Conservation (phyloP, 2,797 vertebrate species). For the Acanthurus tractus region DNA sequence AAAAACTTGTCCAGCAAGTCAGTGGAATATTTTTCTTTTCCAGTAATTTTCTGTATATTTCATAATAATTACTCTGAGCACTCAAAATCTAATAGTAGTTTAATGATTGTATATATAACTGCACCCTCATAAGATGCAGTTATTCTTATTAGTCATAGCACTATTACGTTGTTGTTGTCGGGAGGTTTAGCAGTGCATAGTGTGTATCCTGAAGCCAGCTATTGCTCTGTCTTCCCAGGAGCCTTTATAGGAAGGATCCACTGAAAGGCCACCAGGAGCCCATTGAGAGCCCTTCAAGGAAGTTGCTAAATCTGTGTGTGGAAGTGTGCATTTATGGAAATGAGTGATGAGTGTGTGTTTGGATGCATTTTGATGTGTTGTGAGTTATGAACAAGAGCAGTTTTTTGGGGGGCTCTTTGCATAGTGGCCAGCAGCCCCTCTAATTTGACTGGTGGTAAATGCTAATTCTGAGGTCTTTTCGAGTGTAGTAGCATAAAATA, state of each 20-base stretch:
- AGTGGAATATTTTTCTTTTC: background rate
- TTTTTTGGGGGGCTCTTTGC: no score
- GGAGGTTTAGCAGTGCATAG: slow-evolving; percentile 12
- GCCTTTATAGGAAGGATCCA: slow-evolving; percentile 31
- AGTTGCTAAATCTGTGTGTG: slow-evolving; percentile 25
- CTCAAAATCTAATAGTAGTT: background rate
- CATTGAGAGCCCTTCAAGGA: slow-evolving; percentile 58
- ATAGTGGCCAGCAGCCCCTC: no score
- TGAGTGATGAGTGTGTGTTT: slow-evolving; percentile 19
- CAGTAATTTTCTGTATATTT: background rate
- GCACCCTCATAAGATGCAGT: background rate
- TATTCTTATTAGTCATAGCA: background rate
- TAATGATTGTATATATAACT: background rate
- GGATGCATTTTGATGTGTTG: slow-evolving; percentile 14
- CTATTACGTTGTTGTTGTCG: background rate
- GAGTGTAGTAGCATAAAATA: no score
- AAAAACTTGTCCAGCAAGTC: background rate
- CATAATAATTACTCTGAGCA: background rate
- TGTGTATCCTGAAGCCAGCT: slow-evolving; percentile 50
- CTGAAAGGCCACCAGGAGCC: slow-evolving; percentile 64
- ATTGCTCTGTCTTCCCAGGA: slow-evolving; percentile 43
- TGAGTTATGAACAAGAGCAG: slow-evolving; percentile 19
- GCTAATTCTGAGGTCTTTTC: no score
- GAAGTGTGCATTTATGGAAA: slow-evolving; percentile 13
- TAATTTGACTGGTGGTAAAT: no score